Base-by-base conservation (phyloP, 2,113 vertebrate species). In the Polyodon spathula region DNA sequence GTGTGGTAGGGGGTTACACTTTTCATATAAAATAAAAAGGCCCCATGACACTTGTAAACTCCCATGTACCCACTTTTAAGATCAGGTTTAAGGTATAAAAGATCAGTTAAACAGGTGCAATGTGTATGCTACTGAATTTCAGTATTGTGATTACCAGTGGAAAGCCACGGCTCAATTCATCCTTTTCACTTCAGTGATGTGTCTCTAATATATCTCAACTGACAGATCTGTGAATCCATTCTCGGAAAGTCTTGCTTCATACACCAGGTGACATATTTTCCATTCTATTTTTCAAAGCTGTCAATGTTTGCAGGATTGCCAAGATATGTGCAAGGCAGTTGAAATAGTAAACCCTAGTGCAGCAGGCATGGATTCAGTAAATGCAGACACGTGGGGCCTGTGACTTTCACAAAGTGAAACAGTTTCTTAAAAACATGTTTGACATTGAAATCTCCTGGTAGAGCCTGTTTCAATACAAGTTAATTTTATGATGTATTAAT, bases 221-320 rank as follows among this genome's bases (percentile, higher is more conserved):
- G 53, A 37, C 16, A 55, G 6, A 55, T 8, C 53, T 9, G 27
- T 27, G 27, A 27, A 27, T 27, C 27, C 27, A 27, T 38, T 55
- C 37, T 37, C 9, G 10, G 17, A 9, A 38, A 7, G n/a, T 10
- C 53, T 38, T n/a, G 11, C 53, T 17, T 50, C 48, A 12, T 14
- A 11, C 37, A 38, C 53, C 53, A 55, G 37, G 53, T 38, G 16
- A 37, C 53, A 55, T 55, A 55, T 10, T 55, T 55, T 55, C 53
- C 53, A 55, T 16, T 55, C 53, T 37, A 55, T 55, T 17, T 55
- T 55, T 55, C 53, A 55, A 12, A 37, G n/a, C 17, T 55, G 53
- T 55, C 53, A 55, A 17, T 7, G 53, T 17, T 37, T 55, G 37
- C 37, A 38, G 11, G 10, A 10, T 16, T 9, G 53, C 53, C 53